These are phyloP conservation scores for Agelaius phoeniceus DNA, from an alignment of 2,113 vertebrate genomes.

Conservation along the genomic window DNA sequence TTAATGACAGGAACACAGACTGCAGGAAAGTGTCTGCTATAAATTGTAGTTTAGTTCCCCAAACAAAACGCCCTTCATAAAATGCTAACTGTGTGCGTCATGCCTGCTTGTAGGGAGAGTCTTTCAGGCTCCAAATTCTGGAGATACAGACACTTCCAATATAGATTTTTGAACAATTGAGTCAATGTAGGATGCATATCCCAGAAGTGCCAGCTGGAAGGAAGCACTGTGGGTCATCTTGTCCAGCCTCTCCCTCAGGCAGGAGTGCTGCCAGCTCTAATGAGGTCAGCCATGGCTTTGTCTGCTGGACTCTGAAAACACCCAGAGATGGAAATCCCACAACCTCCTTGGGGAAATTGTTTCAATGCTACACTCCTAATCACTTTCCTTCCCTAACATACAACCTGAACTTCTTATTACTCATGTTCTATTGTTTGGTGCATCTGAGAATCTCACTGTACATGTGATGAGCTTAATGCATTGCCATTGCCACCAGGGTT, in stretches of 20 bases:
- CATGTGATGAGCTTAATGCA: neutral
- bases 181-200: neutral
- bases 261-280: conserved; percentile 26
- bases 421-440: neutral
- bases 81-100: neutral
- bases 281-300: conserved; percentile 41
- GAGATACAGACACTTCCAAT: neutral
- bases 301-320: neutral
- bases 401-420: neutral
- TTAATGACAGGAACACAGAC: neutral
- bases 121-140: neutral
- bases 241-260: neutral
- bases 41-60: neutral
- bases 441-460: neutral
- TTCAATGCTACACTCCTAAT: neutral
- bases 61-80: neutral
- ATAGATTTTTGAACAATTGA: neutral
- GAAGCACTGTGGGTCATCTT: neutral
- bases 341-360: neutral
- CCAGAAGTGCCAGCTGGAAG: conserved; percentile 35
- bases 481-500: neutral
- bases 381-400: neutral
- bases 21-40: neutral
- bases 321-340: neutral
- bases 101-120: neutral